These are phyloP conservation scores for Haliaeetus leucogaster DNA, from an alignment of 2,113 vertebrate genomes.

Conservation along the genomic window DNA sequence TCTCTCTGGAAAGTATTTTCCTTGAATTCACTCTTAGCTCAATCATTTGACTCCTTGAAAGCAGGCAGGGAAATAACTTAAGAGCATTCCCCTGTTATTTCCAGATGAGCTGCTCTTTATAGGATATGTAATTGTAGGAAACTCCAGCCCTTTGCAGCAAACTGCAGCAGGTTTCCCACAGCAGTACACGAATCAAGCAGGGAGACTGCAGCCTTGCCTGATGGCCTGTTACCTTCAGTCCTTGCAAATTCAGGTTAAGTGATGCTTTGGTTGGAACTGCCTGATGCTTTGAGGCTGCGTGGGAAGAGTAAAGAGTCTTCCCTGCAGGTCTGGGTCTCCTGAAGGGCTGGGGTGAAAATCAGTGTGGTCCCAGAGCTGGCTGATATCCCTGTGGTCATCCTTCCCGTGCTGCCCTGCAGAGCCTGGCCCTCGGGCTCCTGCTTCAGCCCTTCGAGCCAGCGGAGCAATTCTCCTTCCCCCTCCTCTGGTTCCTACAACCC, in stretches of 20 bases:
- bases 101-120: background rate
- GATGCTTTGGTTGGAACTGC: background rate
- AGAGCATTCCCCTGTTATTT: background rate
- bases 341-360: background rate
- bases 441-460: background rate
- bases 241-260: accelerated
- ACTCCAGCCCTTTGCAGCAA: background rate
- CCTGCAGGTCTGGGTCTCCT: background rate
- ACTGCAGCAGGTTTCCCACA: background rate
- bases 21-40: background rate
- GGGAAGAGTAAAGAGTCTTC: background rate
- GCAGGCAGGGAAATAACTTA: background rate
- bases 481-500: background rate
- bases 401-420: background rate
- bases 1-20: background rate
- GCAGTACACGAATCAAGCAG: accelerated
- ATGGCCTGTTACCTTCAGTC: background rate
- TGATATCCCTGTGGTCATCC: background rate
- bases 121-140: accelerated
- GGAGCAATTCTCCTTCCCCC: background rate
- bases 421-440: background rate
- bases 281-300: background rate
- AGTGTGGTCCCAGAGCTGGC: background rate
- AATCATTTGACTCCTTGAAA: background rate
- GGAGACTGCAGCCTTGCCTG: background rate